Evolutionary conservation across 1,140 invertebrate genomes (phyloP), one percentile per base, ranked within the genome.

Genomic region (Drosophila serrata): DNA sequence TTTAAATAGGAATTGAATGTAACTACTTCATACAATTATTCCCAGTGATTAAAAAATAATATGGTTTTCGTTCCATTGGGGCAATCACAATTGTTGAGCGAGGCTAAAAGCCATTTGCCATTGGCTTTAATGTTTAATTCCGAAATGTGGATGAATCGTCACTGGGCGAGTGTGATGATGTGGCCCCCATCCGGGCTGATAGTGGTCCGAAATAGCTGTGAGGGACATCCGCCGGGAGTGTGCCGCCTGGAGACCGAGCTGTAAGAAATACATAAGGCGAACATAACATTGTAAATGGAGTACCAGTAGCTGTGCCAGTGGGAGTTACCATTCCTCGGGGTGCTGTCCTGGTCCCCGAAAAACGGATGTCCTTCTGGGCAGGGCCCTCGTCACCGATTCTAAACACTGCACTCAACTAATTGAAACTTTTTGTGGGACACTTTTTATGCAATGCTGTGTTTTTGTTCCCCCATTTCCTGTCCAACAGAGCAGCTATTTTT

Each of bases 341-440:
- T 40, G 60, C 59, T 55, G 53, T 46, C 35, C 35, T 60, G 42
- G 42, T 40, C 37, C 31, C 40, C 42, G 43, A 55, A 60, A 42
- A 42, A 31, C n/a, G 35, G 13, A 22, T 45, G 19, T 74, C 69
- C 27, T 40, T 53, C 33, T 39, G 49, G 56, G 5, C 24, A n/a
- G 56, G 24, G 8, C 29, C 37, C 51, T 57, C 70, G 51, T 33
- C 43, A 49, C 49, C 58, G 33, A 49, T 63, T 62, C 46, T 42
- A 65, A 73, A 37, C 48, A 73, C 56, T 72, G 69, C 82, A 85
- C 74, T 85, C 68, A 82, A 77, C 79, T 87, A 82, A 86, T 86
- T 87, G 79, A 79, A 79, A 60, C 35, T 73, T 59, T 81, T 67
- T 72, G 51, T 72, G 69, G 65, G 51, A 72, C 65, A 57, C 45